Percentiles rank a stretch among this genome's conserved stretches.
Evolutionary conservation across 2,113 vertebrate genomes (phyloP).

Genomic region (pig (Sus scrofa)): T2T-Sscrofa CM000830.6:127578501-127579000

Average conservation of each 20-base stretch:
- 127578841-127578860: no score
- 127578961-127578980: no score
- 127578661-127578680: neutral
- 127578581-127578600: neutral
- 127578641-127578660: neutral
- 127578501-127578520: neutral
- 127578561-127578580: neutral
- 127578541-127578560: neutral
- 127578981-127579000: no score
- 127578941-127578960: no score
- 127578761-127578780: neutral
- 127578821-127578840: no score
- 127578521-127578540: neutral
- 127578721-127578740: neutral
- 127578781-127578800: neutral
- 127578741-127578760: neutral
- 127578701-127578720: neutral
- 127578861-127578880: no score
- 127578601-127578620: neutral
- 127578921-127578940: no score
- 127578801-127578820: no score
- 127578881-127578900: no score
- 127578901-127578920: no score
- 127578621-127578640: neutral
- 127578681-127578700: neutral